Conservation (phyloP, 2,888 invertebrate genomes). For the Campaea margaritaria region DNA sequence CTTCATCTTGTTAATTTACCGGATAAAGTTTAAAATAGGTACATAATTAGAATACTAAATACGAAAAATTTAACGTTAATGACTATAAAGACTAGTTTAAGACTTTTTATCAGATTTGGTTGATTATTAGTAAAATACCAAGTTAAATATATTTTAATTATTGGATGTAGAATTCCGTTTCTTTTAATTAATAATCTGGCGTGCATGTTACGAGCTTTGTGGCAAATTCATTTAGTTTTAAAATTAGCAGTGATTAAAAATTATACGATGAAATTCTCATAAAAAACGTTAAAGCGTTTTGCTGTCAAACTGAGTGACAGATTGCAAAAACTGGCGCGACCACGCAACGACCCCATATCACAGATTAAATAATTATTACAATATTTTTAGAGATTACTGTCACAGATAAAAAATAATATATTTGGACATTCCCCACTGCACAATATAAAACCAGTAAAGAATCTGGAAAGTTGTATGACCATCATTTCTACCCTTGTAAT, state of each 20-base stretch:
- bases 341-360: constrained; percentile 32
- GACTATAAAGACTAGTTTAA: not conserved
- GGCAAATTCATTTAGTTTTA: not conserved
- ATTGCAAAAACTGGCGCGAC: constrained; percentile 41
- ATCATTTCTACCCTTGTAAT: no score
- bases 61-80: not conserved
- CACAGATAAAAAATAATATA: constrained; percentile 40
- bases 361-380: constrained; percentile 41
- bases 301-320: constrained; percentile 46
- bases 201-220: no score
- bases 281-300: constrained; percentile 26
- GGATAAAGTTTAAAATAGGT: not conserved
- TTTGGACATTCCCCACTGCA: constrained; percentile 31
- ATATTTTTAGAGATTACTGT: constrained; percentile 43
- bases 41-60: not conserved
- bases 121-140: not conserved
- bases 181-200: no score
- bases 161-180: no score
- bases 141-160: not conserved
- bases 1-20: not conserved
- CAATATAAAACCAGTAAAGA: constrained; percentile 16
- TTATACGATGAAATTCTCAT: constrained; percentile 24
- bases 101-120: not conserved
- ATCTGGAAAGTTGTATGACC: not conserved
- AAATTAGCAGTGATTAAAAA: constrained; percentile 15